These are phyloP conservation scores for Eugnorisma glareosa DNA, from an alignment of 2,888 invertebrate species.

Conservation along the genomic window DNA sequence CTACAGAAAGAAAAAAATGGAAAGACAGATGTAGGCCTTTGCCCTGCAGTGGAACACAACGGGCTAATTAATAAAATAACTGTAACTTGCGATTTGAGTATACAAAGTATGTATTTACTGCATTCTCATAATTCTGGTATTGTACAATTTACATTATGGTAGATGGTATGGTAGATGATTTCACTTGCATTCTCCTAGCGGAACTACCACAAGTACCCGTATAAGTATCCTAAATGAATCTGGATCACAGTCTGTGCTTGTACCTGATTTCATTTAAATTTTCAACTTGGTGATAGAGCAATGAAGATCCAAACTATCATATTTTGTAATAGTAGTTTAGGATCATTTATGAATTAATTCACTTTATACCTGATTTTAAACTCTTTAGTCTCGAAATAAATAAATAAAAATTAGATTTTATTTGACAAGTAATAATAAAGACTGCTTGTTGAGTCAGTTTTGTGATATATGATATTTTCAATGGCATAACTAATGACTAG, in stretches of 20 bases:
- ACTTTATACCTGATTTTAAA: neutral
- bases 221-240: neutral
- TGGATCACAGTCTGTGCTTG: neutral
- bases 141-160: neutral
- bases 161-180: too few relatives aligned
- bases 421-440: neutral
- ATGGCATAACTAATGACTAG: slow-evolving; percentile 3
- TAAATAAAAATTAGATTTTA: neutral
- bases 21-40: neutral
- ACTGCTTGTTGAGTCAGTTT: neutral
- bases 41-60: neutral
- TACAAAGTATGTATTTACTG: neutral
- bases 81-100: neutral
- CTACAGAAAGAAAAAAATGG: neutral
- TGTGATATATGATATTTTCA: neutral
- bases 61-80: neutral
- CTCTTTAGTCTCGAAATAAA: neutral
- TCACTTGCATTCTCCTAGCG: neutral
- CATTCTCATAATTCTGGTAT: neutral
- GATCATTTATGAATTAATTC: neutral
- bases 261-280: neutral
- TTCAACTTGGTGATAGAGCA: neutral
- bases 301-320: neutral
- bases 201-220: neutral
- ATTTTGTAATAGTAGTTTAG: neutral